Evolutionary conservation across 2,888 invertebrate genomes (phyloP), one percentile per base, ranked within the genome.

Genomic region (Selenia dentaria): DNA sequence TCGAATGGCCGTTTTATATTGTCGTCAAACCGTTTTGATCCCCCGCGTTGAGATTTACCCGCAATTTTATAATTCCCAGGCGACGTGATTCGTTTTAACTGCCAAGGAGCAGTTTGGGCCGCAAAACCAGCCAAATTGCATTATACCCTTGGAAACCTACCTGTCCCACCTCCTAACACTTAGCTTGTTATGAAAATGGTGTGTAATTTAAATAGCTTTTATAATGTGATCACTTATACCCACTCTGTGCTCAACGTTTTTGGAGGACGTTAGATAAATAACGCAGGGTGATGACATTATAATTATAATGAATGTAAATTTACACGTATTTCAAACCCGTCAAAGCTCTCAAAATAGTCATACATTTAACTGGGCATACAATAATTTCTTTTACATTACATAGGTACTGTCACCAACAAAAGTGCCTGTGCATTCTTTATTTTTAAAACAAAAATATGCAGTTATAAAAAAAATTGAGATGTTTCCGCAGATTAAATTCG

Each of bases 21-120:
- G 62, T 57, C 59, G 50, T 57, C 55, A 61, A 67, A 66, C 64
- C 65, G 54, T 76, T 82, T 78, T 70, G 73, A 77, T 78, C 72
- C 29, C 31, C 63, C 61, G 59, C 57, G 60, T 58, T 55, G 70
- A 70, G 75, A 70, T 81, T 77, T 73, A 59, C 67, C 76, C 73
- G 61, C 75, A 78, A 80, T 79, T 83, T 82, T 76, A 76, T 81
- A 80, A 83, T 79, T 74, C 76, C 68, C 54, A 43, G 39, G 74
- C 67, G 74, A 72, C 77, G 74, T 82, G 76, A 82, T 83, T 76
- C 77, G 77, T 75, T 81, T 79, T 76, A 77, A 78, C 70, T 75
- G 73, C 63, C 70, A 75, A 76, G 75, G 66, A 79, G 75, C 76
- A 80, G 79, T 83, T 83, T 79, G 67, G 69, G 51, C 57, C 59